Base-by-base conservation (phyloP, 2,113 vertebrate genomes). In the Misgurnus mizolepis region DNA sequence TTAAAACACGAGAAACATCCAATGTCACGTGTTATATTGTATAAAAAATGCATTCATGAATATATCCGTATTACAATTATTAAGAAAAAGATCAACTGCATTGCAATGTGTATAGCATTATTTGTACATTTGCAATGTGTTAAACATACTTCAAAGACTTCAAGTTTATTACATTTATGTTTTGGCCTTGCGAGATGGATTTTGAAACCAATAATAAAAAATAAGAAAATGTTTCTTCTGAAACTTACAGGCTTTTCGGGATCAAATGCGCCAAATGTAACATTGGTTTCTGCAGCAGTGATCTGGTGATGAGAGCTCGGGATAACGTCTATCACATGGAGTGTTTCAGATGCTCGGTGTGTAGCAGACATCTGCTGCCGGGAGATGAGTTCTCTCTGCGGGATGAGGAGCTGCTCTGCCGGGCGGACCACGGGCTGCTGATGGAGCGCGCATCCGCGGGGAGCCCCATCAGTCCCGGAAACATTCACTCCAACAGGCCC, bases 351-450 rank as follows among this genome's bases (percentile, higher is more conserved):
- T 98, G 97, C 92, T 94, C 96, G 4, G 95, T 96, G 82, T 99
- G 97, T 90, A 95, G 95, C 89, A 93, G 96, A 66, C 96, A 97
- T 88, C 95, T 99, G 78, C 91, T 98, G 84, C 97, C 97, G 3
- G 97, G 97, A 0, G 97, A 98, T 71, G 96, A 98, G 90, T 98
- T 98, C 93, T 96, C 95, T 69, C 92, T 99, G 86, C 93, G 95
- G 89, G 96, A 98, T 12, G 95, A 96, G 40, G 95, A 97, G 90
- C 91, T 99, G 78, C 94, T 98, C 82, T 98, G 97, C 83, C 93
- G 95, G 64, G 94, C 95, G 0, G 97, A 98, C 74, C 97, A 98
- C 89, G 92, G 94, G 83, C 89, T 94, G 72, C 81, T 94, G 79
- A 82, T 90, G 73, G 96, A 96, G 85, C 90, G 94, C 82, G 66